Evolutionary conservation across 2,888 invertebrate species (phyloP), one percentile per base, ranked within the genome.

Genomic region (Epistrophe grossulariae): DNA sequence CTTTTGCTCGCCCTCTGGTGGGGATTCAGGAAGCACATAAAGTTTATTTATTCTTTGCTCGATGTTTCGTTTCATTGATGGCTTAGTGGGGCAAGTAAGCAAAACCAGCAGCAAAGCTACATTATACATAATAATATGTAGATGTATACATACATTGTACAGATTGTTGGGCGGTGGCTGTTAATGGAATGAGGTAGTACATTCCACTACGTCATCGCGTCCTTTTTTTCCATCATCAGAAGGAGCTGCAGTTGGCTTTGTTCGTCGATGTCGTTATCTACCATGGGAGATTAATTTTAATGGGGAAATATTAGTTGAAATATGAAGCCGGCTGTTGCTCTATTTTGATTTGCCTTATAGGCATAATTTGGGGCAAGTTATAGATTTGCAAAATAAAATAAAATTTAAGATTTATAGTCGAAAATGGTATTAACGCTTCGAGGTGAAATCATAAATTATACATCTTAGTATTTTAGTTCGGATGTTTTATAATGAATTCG

Each of bases 51-150:
- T 85, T 85, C 81, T 59, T 84, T 81, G 74, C 57, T 70, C 62
- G 84, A 74, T 85, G 73, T 73, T 80, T 78, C 81, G 70, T 81
- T 78, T 81, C 81, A 81, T 81, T 77, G 81, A 81, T 85, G 81
- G 85, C 77, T 81, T 81, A 78, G 85, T 85, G 85, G 85, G 78
- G 73, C 85, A 81, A 81, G 73, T 78, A 85, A 85, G 81, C 78
- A 81, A 81, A 45, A 24, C 79, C 60, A 59, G 24, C 52, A 40
- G 40, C 40, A 62, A 43, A 62, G 13, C 62, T 62, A 9, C 2
- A 9, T 38, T 1, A 50, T 50, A 11, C 5, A 17, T 17, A 11
- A 17, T 17, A 11, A 6, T 8, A 10, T 19, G 28, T 52, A 52
- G 24, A 52, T 13, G 24, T 52, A 52, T 52, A 7, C 7, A 31